These are phyloP conservation scores for Poecile atricapillus DNA, from an alignment of 2,113 vertebrate genomes.

Conservation along the genomic window DNA sequence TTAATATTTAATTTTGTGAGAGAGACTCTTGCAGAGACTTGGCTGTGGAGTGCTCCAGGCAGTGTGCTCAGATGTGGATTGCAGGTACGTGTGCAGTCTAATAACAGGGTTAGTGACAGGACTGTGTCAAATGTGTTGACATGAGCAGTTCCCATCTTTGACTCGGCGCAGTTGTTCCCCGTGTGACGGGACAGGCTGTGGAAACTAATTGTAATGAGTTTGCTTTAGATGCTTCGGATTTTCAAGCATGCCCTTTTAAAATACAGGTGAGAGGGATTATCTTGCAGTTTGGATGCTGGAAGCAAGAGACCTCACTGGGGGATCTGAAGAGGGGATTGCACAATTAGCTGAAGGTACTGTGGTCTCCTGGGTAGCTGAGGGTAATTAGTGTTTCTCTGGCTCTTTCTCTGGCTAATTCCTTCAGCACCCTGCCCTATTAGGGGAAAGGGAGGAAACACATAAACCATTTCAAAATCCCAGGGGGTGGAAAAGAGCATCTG, in stretches of 20 bases:
- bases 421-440: constrained; percentile 60
- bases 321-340: background rate
- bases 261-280: constrained; percentile 48
- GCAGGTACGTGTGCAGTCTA: background rate
- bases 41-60: constrained; percentile 26
- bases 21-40: constrained; percentile 27
- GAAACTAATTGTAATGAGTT: background rate
- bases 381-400: constrained; percentile 46
- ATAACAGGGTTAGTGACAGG: constrained; percentile 41
- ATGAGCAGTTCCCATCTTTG: background rate
- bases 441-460: constrained; percentile 51
- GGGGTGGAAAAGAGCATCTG: constrained; percentile 67
- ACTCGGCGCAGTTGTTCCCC: background rate
- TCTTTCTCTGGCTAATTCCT: constrained; percentile 52
- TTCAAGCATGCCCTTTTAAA: background rate
- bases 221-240: background rate
- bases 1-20: constrained; percentile 40
- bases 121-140: background rate
- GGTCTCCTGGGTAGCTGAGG: constrained; percentile 21
- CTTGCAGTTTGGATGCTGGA: background rate
- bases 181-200: accelerated
- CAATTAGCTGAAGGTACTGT: constrained; percentile 49
- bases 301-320: constrained; percentile 4
- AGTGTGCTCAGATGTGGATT: constrained; percentile 31
- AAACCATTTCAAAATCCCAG: constrained; percentile 63